Base-by-base conservation (phyloP, 2,888 invertebrate species). In the Chrysina gloriosa region DNA sequence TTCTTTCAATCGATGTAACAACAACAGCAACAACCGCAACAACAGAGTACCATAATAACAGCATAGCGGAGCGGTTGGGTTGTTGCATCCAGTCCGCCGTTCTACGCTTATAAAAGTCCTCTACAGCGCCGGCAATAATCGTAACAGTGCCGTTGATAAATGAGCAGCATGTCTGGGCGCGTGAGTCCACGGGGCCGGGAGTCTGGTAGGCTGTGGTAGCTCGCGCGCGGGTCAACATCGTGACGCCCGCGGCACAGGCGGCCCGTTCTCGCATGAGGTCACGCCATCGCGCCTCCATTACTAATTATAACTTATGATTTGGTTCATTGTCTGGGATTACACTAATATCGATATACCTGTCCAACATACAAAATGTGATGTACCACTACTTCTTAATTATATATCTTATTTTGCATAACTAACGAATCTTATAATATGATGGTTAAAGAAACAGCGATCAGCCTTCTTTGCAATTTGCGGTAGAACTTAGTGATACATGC, bases 281-380 rank as follows among this genome's bases (percentile, higher is more conserved):
- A 67, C 67, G 67, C 67, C 67, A 67, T 67, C 61, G 67, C 67
- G 61, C 67, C 67, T 67, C 63, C 39, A 54, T 68, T 69, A 72
- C 72, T 72, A 72, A 72, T 72, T 72, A 72, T 72, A 72, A 72
- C 72, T 72, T 72, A 70, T 68, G 72, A 72, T 72, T 71, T 71
- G 68, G 71, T 71, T 72, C 71, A 72, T 72, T 71, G 70, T 69
- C 66, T 69, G 54, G 61, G 72, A 72, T 67, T 67, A 42, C 42
- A 61, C 58, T 27, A 42, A 61, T 61, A 61, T 61, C 52, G 42
- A 58, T 58, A 45, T 66, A 19, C 19, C 31, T n/a, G 31, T 31
- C 52, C 52, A 34, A 19, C 11, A 45, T 21, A 45, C 16, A 16
- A 45, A 45, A 19, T 45, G n/a, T 36, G 4, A 36, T 36, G n/a